Percentiles rank a stretch among this genome's conserved stretches.
phyloP scores from a whole-genome alignment of 2,797 vertebrate genomes.

The Pangasius macronema region DNA sequence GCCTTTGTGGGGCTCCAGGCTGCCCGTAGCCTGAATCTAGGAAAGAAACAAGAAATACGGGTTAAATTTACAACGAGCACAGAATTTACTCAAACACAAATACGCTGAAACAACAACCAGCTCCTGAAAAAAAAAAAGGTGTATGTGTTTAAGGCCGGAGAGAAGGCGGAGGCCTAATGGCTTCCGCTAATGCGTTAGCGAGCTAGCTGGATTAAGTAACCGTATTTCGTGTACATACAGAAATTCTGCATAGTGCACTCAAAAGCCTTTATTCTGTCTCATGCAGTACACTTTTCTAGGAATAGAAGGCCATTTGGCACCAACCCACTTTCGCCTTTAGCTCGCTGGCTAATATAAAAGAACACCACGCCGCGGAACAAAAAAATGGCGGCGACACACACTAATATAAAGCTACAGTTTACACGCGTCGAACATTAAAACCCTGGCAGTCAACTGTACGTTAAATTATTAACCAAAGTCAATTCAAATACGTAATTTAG shows the following conservation, averaged over 20 bases:
- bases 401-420: not conserved
- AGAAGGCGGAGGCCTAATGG: conserved; percentile 19
- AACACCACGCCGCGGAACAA: conserved; percentile 26
- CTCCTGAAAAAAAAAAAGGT: not conserved
- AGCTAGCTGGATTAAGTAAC: not conserved
- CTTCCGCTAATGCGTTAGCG: not conserved
- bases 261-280: no score
- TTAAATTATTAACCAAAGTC: not conserved
- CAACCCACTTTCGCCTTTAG: no score
- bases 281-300: no score
- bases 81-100: no score
- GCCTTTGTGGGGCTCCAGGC: conserved; percentile 75
- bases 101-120: no score
- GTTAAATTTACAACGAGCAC: not conserved
- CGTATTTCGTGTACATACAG: not conserved
- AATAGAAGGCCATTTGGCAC: not conserved
- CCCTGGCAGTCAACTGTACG: no score
- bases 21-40: conserved; percentile 80
- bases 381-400: conserved; percentile 5
- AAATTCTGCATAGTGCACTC: no score
- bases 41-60: not conserved
- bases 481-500: not conserved
- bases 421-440: no score
- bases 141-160: not conserved
- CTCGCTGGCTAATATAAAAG: not conserved